Conservation (phyloP, 1,140 invertebrate genomes). For the Fopius arisanus region DNA sequence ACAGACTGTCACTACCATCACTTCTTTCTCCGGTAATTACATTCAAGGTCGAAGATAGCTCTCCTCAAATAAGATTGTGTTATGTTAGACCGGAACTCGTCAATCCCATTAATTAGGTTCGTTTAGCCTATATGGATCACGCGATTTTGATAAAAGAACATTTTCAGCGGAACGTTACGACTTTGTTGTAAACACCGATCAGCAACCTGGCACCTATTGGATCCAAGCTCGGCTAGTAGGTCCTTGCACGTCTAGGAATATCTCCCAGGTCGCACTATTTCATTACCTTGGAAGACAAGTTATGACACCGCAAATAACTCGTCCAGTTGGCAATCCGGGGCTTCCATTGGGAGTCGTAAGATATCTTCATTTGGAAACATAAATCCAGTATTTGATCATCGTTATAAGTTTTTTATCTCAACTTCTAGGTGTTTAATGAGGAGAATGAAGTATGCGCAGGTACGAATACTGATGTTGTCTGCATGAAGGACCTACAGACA, state of each 20-base stretch:
- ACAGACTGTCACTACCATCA: slow-evolving; percentile 7
- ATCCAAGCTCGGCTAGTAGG: slow-evolving; percentile 57
- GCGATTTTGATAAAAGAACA: not conserved
- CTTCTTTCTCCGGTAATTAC: slow-evolving; percentile 22
- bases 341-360: slow-evolving; percentile 20
- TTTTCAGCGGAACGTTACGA: slow-evolving; percentile 65
- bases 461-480: not conserved
- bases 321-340: not conserved
- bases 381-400: no score
- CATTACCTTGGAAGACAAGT: slow-evolving; percentile 46
- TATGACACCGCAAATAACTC: not conserved
- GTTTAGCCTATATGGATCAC: not conserved
- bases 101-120: no score
- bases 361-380: no score
- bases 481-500: slow-evolving; percentile 8
- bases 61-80: no score
- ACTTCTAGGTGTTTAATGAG: slow-evolving; percentile 18
- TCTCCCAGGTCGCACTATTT: slow-evolving; percentile 62
- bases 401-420: not conserved
- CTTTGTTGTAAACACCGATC: slow-evolving; percentile 59
- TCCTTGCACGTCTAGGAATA: slow-evolving; percentile 54
- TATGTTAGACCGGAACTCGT: no score
- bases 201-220: slow-evolving; percentile 59
- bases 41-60: no score
- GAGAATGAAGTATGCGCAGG: slow-evolving; percentile 16